A percentile compares a stretch with the other conserved stretches of the same genome.
These are phyloP conservation scores for Drepana falcataria DNA, from an alignment of 2,888 invertebrate genomes.

Conservation along the genomic window DNA sequence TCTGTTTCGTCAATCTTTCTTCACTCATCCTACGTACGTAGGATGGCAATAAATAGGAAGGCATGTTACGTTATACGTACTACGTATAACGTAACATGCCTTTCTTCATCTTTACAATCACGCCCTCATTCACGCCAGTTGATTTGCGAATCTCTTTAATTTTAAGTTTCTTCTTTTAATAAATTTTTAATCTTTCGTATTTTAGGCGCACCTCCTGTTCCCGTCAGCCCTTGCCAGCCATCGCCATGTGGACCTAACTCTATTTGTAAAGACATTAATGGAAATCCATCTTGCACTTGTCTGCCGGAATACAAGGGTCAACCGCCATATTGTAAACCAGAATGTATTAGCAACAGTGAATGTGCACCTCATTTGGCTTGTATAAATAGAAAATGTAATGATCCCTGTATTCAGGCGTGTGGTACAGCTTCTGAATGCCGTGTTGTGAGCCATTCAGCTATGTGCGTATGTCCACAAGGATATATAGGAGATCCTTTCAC, in stretches of 20 bases:
- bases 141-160: too few species aligned
- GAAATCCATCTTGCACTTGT: slow-evolving; percentile 86
- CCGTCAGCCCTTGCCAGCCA: slow-evolving; percentile 84
- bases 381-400: slow-evolving; percentile 84
- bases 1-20: too few species aligned
- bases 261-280: slow-evolving; percentile 83
- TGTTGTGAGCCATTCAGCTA: slow-evolving; percentile 87
- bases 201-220: slow-evolving; percentile 43
- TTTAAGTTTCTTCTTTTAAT: too few species aligned
- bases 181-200: slow-evolving; percentile 8
- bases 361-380: slow-evolving; percentile 85
- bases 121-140: too few species aligned
- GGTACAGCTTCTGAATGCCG: slow-evolving; percentile 85
- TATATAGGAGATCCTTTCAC: slow-evolving; percentile 82
- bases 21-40: too few species aligned
- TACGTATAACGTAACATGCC: too few species aligned
- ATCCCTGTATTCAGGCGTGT: slow-evolving; percentile 86
- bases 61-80: too few species aligned
- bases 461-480: slow-evolving; percentile 84
- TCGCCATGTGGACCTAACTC: slow-evolving; percentile 90
- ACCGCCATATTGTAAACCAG: slow-evolving; percentile 88
- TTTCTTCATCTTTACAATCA: too few species aligned
- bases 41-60: too few species aligned
- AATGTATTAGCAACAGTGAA: slow-evolving; percentile 88
- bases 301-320: slow-evolving; percentile 82